Evolutionary conservation across 1,140 invertebrate species (phyloP), one percentile per base, ranked within the genome.

Genomic region (Nasonia longicornis): DNA sequence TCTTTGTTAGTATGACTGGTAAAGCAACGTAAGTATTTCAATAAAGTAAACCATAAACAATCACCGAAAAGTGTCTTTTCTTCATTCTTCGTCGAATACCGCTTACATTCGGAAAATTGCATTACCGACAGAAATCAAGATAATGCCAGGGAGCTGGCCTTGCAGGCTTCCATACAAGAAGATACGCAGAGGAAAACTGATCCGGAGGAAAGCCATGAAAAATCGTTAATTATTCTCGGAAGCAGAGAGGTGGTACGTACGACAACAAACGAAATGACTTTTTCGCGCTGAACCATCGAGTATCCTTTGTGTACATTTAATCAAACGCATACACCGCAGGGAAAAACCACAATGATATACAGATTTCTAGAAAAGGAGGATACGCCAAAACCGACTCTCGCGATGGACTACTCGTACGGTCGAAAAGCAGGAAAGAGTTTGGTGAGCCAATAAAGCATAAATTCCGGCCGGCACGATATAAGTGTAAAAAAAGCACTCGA

Each of bases 361-460:
- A 91, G 93, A 84, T 97, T 97, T 90, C 92, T 97, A 63, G 96
- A 97, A 82, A 95, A 95, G 89, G 94, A 94, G 83, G 96, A 97
- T 84, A 89, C 91, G 20, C 92, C 95, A 1, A 95, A 95, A 84
- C 94, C 95, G 66, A 97, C 96, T 1, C 90, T 96, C 38, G 95
- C 96, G 0, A 89, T 97, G 85, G 96, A 98, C 87, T 98, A 97
- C 89, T 95, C 94, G 72, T 98, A 95, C 91, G 96, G 95, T 6
- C 92, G 96, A 86, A 95, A 95, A 88, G 94, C 94, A 83, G 93
- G 93, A 8, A 93, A 94, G 86, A 95, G 94, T 89, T 93, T 95
- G 89, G 94, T 95, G 89, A 58, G 52, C 20, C 48, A 52, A 52
- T 52, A 35, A 35, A 35, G 48, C 48, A 52, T 52, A 52, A 52